Conservation (phyloP, 2,888 invertebrate species). For the Rhimphoctona megacephalus region DNA sequence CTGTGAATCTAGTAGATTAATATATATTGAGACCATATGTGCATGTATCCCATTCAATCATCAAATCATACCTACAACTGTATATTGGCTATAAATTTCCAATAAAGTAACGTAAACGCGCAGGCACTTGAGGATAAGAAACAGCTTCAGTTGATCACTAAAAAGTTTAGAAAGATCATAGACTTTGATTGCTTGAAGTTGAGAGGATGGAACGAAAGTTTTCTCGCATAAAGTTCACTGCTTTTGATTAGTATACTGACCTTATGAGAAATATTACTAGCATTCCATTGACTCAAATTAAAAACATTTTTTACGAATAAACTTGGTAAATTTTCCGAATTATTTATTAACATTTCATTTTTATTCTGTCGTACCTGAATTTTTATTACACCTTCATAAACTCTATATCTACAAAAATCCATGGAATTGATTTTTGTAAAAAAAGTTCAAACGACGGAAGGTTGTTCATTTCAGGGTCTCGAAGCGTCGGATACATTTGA, state of each 20-base stretch:
- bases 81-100: constrained; percentile 40
- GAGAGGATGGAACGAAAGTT: background rate
- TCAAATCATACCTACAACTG: constrained; percentile 42
- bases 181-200: background rate
- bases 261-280: no score
- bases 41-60: constrained; percentile 47
- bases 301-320: background rate
- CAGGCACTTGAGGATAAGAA: background rate
- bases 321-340: background rate
- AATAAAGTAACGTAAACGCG: constrained; percentile 35
- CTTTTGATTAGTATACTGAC: no score
- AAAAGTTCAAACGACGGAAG: background rate
- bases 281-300: background rate
- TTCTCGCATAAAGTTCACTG: background rate
- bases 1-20: constrained; percentile 50
- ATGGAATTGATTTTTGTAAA: background rate
- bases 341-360: background rate
- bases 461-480: background rate
- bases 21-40: constrained; percentile 20
- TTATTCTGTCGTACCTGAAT: background rate
- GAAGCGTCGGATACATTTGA: background rate
- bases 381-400: background rate
- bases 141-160: background rate
- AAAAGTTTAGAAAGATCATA: background rate
- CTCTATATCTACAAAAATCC: background rate